Evolutionary conservation across 2,113 vertebrate species (phyloP), one percentile per base, ranked within the genome.

Genomic region (Ammodytes marinus): DNA sequence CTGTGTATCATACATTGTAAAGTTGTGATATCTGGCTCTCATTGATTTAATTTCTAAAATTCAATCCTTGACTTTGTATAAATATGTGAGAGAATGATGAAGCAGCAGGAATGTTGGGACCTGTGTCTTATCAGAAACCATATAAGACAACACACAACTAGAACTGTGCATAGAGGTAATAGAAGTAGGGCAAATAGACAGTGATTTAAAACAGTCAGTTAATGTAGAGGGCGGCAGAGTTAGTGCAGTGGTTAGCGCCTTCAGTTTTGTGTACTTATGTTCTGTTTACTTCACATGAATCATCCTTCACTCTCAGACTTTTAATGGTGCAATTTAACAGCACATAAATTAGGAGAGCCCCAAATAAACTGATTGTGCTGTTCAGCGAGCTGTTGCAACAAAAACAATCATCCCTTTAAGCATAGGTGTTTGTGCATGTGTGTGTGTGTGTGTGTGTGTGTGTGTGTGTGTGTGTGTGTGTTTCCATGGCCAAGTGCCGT

Each of bases 331-430:
- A 27, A 53, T 5, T 60, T 76, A 54, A 39, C n/a, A 58, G 2
- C 40, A 7, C 47, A 14, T 39, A 72, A 42, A 60, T 66, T 72
- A 13, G 11, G 50, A 66, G 6, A n/a, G 50, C n/a, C 50, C 11
- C 14, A 68, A 64, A 42, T 45, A 10, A 66, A 66, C 17, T 72
- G 40, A 76, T 73, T 68, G 83, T 10, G 37, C 63, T 73, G 64
- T 74, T 78, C 52, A 82, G 39, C 59, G 50, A 69, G 12, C 73
- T 71, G 46, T 42, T 76, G 54, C 61, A 61, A 71, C 63, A 70
- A 61, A 37, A 60, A 35, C 13, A 73, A 57, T 55, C 42, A 55
- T 74, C 14, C 19, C 19, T 54, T 50, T 53, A 39, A 11, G 39
- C 9, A 14, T 4, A 17, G 74, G 15, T 58, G 35, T 52, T 10